Base-by-base conservation (phyloP, 1,140 invertebrate genomes). In the Scaptomyza hsui region DNA sequence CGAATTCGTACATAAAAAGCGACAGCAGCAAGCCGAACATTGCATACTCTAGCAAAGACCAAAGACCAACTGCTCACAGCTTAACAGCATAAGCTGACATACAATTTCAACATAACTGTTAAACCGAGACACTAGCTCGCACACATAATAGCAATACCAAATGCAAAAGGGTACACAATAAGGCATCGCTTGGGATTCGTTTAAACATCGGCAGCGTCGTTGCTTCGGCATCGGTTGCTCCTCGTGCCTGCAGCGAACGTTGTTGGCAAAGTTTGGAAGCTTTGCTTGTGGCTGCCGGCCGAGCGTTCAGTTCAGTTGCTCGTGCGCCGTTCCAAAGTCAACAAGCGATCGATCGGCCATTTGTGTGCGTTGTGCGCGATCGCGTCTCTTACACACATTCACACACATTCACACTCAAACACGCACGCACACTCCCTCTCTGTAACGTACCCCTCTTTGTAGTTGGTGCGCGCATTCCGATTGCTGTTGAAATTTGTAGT, bases 241-340 rank as follows among this genome's bases (percentile, higher is more conserved):
- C 53, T 67, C 63, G 63, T 16, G 44, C 13, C 39, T 61, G 12
- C 32, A 9, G 53, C 9, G 4, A 13, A 37, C 44, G 51, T 32
- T 15, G 52, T 12, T 35, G 42, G 21, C 16, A 44, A 42, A 47
- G 16, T 44, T 45, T 64, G 62, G 60, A 88, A 88, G 82, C 82
- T 77, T 85, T 78, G 64, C 81, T 85, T 61, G 69, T 45, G 55
- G 57, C 65, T 69, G 74, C 48, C 32, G 60, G 59, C 42, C 41
- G 32, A 35, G 41, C 52, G 56, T 12, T 48, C 47, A 51, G 49
- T 75, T 86, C 78, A 86, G 81, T 86, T 72, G 82, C 74, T 73
- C 71, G 78, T 81, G 77, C 60, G 78, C 78, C 73, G 81, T 86
- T 70, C 73, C 81, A 86, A 81, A 86, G 82, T 86, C 81, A 88